Percentiles rank a stretch among this genome's conserved stretches.
Evolutionary conservation across 2,888 invertebrate species (phyloP).

Genomic region (Barypeithes pellucidus): DNA sequence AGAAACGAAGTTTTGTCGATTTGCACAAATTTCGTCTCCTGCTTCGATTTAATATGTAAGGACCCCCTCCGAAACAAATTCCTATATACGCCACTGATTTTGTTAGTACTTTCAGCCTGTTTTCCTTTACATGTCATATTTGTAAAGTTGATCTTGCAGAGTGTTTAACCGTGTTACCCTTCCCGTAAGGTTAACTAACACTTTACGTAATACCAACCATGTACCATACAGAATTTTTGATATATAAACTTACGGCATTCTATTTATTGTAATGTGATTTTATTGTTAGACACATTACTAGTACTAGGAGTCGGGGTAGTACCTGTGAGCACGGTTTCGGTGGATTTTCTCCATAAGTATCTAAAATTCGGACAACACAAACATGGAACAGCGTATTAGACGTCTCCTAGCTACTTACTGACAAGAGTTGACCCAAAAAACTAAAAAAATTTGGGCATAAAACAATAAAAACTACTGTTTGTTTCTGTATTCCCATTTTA

Average conservation of each 20-base stretch:
- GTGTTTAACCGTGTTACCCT: neutral
- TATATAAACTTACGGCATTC: constrained; percentile 34
- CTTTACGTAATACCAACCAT: neutral
- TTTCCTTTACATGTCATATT: neutral
- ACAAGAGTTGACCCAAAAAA: constrained; percentile 52
- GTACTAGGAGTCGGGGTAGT: constrained; percentile 38
- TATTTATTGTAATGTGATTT: constrained; percentile 31
- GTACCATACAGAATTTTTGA: constrained; percentile 17
- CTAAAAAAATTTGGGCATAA: constrained; percentile 50
- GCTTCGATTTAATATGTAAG: no score
- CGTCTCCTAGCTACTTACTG: constrained; percentile 48
- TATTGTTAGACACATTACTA: constrained; percentile 48
- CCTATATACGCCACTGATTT: no score
- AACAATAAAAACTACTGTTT: constrained; percentile 17
- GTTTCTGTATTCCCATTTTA: neutral
- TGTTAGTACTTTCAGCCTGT: constrained; percentile 21
- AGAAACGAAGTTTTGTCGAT: no score
- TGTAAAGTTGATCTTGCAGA: constrained; percentile 7
- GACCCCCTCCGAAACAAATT: no score
- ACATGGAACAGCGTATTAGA: constrained; percentile 49
- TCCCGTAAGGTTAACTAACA: constrained; percentile 21
- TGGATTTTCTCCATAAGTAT: constrained; percentile 54
- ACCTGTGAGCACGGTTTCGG: constrained; percentile 53
- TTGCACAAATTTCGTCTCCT: no score
- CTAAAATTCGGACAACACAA: constrained; percentile 57